Conservation (phyloP, 2,113 vertebrate species). For the Caranx ignobilis region DNA sequence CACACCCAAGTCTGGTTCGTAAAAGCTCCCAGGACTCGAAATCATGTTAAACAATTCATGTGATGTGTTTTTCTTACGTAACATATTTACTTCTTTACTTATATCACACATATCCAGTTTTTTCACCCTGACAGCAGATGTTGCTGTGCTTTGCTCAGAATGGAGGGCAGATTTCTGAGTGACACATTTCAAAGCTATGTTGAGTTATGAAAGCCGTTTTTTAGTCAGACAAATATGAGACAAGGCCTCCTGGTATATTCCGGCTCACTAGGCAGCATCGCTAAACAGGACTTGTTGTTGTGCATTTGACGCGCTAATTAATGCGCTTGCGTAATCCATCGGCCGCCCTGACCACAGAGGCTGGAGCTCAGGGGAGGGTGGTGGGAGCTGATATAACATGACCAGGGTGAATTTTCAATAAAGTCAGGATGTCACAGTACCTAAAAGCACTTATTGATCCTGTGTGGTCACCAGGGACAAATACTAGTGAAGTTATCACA, state of each 20-base stretch:
- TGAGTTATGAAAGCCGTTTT: constrained; percentile 54
- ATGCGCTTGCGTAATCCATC: constrained; percentile 61
- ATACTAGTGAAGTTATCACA: background rate
- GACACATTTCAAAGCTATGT: background rate
- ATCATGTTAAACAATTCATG: background rate
- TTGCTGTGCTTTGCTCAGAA: background rate
- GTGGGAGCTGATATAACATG: background rate
- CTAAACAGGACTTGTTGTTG: constrained; percentile 59
- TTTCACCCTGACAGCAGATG: background rate
- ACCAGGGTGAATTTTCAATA: constrained; percentile 2
- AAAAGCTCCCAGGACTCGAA: background rate
- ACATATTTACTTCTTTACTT: background rate
- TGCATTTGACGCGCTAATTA: constrained; percentile 63
- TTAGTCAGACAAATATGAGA: constrained; percentile 24
- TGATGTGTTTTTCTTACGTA: background rate
- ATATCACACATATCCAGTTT: background rate
- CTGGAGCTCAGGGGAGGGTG: background rate
- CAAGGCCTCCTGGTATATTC: constrained; percentile 40
- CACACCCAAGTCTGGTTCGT: background rate
- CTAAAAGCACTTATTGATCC: background rate
- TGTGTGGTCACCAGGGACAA: background rate
- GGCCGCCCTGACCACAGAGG: constrained; percentile 33
- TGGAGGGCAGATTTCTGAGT: background rate
- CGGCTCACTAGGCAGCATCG: constrained; percentile 54
- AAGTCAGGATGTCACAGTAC: background rate